Evolutionary conservation across 2,888 invertebrate genomes (phyloP).

Genomic region (Acleris emargana): DNA sequence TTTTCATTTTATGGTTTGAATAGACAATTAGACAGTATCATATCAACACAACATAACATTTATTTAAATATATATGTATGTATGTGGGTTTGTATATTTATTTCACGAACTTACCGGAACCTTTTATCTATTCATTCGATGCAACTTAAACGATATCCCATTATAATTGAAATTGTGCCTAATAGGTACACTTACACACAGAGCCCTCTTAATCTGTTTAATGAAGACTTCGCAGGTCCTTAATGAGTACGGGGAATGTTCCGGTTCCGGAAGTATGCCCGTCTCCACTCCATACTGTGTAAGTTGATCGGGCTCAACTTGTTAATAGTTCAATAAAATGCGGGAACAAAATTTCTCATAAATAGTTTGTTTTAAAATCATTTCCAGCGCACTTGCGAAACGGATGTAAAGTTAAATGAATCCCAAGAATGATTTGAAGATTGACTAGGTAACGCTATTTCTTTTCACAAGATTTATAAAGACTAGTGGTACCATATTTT

Average conservation of each 20-base stretch:
- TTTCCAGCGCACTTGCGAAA: background rate
- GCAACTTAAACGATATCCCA: too few species aligned
- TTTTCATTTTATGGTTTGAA: background rate
- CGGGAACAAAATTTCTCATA: background rate
- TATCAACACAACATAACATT: background rate
- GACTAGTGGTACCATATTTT: too few species aligned
- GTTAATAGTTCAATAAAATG: constrained; percentile 9
- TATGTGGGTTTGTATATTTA: background rate
- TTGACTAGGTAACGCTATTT: too few species aligned
- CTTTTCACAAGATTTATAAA: too few species aligned
- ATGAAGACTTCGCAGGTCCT: constrained; percentile 18
- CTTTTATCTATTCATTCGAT: background rate
- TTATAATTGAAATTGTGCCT: background rate
- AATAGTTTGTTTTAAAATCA: background rate
- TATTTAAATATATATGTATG: too few species aligned
- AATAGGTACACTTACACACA: background rate
- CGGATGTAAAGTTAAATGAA: background rate
- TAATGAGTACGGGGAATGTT: constrained; percentile 24
- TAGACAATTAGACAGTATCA: background rate
- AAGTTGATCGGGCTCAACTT: constrained; percentile 10
- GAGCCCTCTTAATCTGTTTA: background rate
- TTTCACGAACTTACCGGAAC: too few species aligned
- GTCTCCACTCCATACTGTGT: constrained; percentile 1
- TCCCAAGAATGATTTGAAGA: background rate
- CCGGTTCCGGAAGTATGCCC: constrained; percentile 16